phyloP scores from a whole-genome alignment of 2,797 vertebrate genomes.

The Synanceia verrucosa region DNA sequence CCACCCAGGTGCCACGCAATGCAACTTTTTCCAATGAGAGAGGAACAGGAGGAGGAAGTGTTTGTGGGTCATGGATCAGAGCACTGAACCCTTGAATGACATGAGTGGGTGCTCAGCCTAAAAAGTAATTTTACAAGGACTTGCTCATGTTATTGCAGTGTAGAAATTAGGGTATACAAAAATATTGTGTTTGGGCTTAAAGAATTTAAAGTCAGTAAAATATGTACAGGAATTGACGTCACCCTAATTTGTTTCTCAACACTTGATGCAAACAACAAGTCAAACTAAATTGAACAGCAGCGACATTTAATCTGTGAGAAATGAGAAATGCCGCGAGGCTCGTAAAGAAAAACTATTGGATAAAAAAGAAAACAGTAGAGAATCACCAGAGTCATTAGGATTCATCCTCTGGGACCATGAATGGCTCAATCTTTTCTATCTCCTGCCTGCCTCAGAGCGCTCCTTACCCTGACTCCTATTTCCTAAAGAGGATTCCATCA shows the following conservation, averaged over 20 bases:
- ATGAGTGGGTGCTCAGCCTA: neutral
- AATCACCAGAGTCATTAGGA: neutral
- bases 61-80: slow-evolving; percentile 54
- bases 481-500: neutral
- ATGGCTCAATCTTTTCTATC: neutral
- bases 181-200: too few relatives aligned
- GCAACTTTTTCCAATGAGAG: slow-evolving; percentile 49
- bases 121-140: too few relatives aligned
- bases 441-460: slow-evolving; percentile 10
- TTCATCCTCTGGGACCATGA: neutral
- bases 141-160: too few relatives aligned
- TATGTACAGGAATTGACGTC: too few relatives aligned
- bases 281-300: too few relatives aligned
- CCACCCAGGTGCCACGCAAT: slow-evolving; percentile 15
- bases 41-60: slow-evolving; percentile 22
- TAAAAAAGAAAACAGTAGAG: too few relatives aligned
- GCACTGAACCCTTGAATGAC: neutral
- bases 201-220: too few relatives aligned
- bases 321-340: too few relatives aligned
- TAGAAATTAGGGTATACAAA: too few relatives aligned
- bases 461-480: neutral
- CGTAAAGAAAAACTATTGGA: neutral
- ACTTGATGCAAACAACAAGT: too few relatives aligned
- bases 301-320: too few relatives aligned
- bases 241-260: too few relatives aligned